phyloP scores from a whole-genome alignment of 2,113 vertebrate species.

The Gavia stellata region DNA sequence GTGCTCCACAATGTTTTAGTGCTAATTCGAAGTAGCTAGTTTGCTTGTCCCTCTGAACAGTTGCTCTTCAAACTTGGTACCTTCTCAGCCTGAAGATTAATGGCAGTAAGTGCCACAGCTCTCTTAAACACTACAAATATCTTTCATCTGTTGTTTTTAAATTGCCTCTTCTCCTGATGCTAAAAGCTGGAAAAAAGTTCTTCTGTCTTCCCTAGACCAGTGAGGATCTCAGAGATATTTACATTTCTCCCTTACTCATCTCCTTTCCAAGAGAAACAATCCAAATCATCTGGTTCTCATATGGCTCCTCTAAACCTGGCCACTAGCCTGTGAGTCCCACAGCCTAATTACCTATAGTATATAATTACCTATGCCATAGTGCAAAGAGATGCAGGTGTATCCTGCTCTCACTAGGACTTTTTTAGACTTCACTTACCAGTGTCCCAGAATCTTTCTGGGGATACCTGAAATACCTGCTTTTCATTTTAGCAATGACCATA shows the following conservation, averaged over 20 bases:
- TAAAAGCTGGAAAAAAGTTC: not conserved
- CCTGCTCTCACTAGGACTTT: not conserved
- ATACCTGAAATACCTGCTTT: not conserved
- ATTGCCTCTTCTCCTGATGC: not conserved
- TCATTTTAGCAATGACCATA: not conserved
- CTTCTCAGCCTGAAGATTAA: not conserved
- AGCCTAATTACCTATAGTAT: not conserved
- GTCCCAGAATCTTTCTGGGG: not conserved
- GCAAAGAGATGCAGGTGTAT: not conserved
- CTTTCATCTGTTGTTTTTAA: not conserved
- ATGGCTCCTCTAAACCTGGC: not conserved
- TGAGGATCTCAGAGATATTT: not conserved
- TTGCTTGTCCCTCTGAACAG: not conserved
- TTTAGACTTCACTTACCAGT: not conserved
- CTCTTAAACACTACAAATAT: not conserved
- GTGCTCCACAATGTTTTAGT: not conserved
- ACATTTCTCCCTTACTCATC: not conserved
- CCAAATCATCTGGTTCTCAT: not conserved
- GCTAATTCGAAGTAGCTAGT: not conserved
- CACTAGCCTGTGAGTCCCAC: not conserved
- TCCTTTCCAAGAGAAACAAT: not conserved
- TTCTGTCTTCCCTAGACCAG: not conserved
- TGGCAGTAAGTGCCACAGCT: not conserved
- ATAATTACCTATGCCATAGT: not conserved
- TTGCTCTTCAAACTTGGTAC: not conserved